Conservation (phyloP, 2,113 vertebrate genomes). For the Pteruthius melanotis region DNA sequence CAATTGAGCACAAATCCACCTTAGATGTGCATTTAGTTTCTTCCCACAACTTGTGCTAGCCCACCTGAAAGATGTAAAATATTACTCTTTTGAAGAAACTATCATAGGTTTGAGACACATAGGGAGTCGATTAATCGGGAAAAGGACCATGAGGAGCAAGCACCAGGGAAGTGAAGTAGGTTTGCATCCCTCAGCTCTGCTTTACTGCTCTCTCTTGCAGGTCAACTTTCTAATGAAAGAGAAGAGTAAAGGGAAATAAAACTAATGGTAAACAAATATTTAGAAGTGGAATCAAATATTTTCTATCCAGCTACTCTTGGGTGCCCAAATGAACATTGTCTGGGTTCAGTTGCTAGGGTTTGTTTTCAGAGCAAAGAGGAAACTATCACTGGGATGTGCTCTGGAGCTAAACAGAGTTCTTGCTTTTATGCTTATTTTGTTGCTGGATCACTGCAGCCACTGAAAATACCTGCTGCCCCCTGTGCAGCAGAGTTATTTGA, state of each 20-base stretch:
- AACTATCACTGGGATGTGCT: not conserved
- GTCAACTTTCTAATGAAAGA: not conserved
- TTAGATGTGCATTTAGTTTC: not conserved
- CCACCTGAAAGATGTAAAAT: not conserved
- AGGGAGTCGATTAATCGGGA: not conserved
- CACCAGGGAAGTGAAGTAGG: not conserved
- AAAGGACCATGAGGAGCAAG: not conserved
- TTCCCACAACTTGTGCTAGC: not conserved
- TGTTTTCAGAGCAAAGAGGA: not conserved
- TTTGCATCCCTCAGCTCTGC: not conserved
- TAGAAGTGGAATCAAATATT: not conserved
- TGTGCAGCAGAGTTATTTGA: not conserved
- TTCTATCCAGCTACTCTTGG: not conserved
- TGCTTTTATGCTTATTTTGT: not conserved
- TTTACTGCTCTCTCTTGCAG: not conserved
- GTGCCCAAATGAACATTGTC: not conserved
- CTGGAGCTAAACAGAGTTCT: not conserved
- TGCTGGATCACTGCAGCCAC: not conserved
- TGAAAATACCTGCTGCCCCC: not conserved
- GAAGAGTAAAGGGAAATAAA: not conserved
- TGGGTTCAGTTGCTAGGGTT: not conserved
- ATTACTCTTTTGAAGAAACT: not conserved
- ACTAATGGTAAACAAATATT: not conserved
- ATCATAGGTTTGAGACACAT: fast-evolving
- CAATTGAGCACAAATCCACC: fast-evolving